Evolutionary conservation across 2,797 vertebrate genomes (phyloP), one percentile per base, ranked within the genome.

Genomic region (Sebastes taczanowskii): DNA sequence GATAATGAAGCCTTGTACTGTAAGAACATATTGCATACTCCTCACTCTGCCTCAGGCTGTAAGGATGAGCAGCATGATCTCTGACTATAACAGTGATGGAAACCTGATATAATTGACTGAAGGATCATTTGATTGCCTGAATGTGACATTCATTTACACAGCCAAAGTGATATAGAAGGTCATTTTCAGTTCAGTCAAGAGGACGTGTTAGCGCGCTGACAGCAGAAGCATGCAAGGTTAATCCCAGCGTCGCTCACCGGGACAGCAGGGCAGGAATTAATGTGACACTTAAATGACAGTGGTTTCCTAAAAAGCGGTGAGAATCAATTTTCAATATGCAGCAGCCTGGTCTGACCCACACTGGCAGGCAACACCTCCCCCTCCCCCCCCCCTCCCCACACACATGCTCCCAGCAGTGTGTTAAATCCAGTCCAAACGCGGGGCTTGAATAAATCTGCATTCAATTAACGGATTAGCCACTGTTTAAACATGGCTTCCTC

Each of bases 371-470:
- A 16, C 61, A 60, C 55, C 80, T 71, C 62, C 69, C 60, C 34
- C 62, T 25, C 2, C n/a, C 25, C 7, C n/a, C 18, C 7, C 20
- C 25, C 5, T 53, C 49, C 49, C 20, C n/a, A 55, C 49, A 27
- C 38, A n/a, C 35, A 64, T 53, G 81, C 87, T 94, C 92, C 91
- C 93, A 87, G 76, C 84, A 85, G 88, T 74, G 86, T 84, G 85
- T 91, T 94, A 94, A 95, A 95, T 95, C 94, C 93, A 92, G 93
- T 94, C 92, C 91, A 90, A 92, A 85, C 89, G 69, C 70, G 13
- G 88, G 88, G 87, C 92, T 93, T 74, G 94, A 95, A 95, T 96
- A 96, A 96, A 96, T 96, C 95, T 96, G 94, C 94, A 96, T 96
- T 94, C 95, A 95, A 95, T 96, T 96, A 96, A 93, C 78, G 93